Evolutionary conservation across 2,888 invertebrate genomes (phyloP), one percentile per base, ranked within the genome.

Genomic region (Chrysolina haemoptera): DNA sequence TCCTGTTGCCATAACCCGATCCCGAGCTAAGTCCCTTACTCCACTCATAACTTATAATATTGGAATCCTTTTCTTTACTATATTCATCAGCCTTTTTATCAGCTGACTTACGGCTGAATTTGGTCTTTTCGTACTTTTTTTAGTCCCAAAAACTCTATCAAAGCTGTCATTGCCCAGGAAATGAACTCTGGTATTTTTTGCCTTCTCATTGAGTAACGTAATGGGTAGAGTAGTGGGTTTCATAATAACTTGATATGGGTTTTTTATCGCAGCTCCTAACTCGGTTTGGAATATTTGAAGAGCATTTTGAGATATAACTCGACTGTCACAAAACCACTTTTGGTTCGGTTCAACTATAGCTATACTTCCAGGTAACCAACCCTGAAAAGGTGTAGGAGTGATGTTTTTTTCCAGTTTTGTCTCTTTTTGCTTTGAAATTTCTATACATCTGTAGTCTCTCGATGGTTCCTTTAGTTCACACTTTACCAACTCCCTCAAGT

Each of bases 251-350:
- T 98, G 96, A 86, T 98, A 99, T 0, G 99, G 99, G 89, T 99
- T 98, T 85, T 94, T 97, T 69, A 97, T 91, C 41, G 95, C 98
- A 83, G 96, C 95, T 18, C 97, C 98, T 86, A 99, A 92, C 89
- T 98, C 98, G 55, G 95, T 95, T 89, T 99, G 95, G 84, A 96
- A 96, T 85, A 95, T 96, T 87, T 96, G 96, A 41, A 96, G 85
- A 0, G 96, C 94, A 84, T 91, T 94, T 88, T 99, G 99, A 0
- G 97, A 95, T 80, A 99, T 97, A 0, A 99, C 98, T 77, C 98
- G 91, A 0, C 99, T 98, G 87, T 99, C 99, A 16, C 98, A 98
- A 88, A 99, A 99, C 99, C 99, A 99, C 87, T 95, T 97, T 83
- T 98, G 96, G 81, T 96, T 98, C 1, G 99, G 99, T 88, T 98